phyloP scores from a whole-genome alignment of 2,797 vertebrate species.

The Gymnoscopelus microlampas region DNA sequence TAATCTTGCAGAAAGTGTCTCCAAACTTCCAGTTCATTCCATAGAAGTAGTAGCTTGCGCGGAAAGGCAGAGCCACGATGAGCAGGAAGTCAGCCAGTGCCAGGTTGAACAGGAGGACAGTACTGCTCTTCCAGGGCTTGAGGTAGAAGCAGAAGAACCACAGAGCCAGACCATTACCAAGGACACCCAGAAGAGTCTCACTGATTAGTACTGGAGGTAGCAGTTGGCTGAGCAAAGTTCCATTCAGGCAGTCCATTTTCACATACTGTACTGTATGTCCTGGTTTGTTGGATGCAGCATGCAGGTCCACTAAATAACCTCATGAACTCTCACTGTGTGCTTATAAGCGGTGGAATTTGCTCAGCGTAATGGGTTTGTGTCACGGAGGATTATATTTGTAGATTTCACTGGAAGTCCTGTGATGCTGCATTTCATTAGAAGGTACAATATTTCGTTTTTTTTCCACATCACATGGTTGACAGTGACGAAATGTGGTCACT shows the following conservation, averaged over 20 bases:
- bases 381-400: too few species aligned
- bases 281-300: constrained; percentile 2
- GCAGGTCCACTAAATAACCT: neutral
- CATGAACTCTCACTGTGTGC: neutral
- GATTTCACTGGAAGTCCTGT: too few species aligned
- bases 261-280: neutral
- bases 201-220: constrained; percentile 73
- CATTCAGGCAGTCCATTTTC: constrained; percentile 56
- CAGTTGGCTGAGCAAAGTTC: constrained; percentile 53
- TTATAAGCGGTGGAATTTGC: constrained; percentile 7
- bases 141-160: constrained; percentile 81
- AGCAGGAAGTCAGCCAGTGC: constrained; percentile 81
- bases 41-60: constrained; percentile 72
- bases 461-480: too few species aligned
- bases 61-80: constrained; percentile 74
- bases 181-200: constrained; percentile 77
- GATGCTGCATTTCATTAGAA: too few species aligned
- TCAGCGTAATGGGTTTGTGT: neutral
- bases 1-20: constrained; percentile 64
- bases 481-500: too few species aligned
- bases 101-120: constrained; percentile 79
- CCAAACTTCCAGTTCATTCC: constrained; percentile 72
- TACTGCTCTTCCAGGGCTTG: constrained; percentile 83
- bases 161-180: constrained; percentile 78
- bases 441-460: too few species aligned